Conservation (phyloP, 2,797 vertebrate species). For the Lateolabrax maculatus region DNA sequence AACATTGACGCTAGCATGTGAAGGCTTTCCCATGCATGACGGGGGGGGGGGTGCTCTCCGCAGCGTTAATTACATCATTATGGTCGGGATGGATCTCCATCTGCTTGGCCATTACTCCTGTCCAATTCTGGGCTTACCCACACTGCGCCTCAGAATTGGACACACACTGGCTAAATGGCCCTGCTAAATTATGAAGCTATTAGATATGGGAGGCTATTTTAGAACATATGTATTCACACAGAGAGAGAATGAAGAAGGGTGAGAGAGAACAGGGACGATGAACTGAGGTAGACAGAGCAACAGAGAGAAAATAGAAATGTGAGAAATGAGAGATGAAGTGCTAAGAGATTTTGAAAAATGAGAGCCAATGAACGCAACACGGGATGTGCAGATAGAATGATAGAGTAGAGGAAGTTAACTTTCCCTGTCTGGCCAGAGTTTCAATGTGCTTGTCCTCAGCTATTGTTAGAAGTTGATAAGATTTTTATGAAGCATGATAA, state of each 20-base stretch:
- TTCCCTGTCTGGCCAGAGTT: constrained; percentile 66
- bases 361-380: constrained; percentile 70
- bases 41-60: constrained; percentile 67
- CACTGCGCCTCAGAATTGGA: constrained; percentile 79
- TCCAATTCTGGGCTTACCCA: constrained; percentile 79
- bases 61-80: constrained; percentile 87
- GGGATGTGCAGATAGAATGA: constrained; percentile 76
- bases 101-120: constrained; percentile 82
- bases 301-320: constrained; percentile 74
- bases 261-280: constrained; percentile 44
- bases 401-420: constrained; percentile 80
- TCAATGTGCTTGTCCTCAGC: constrained; percentile 65
- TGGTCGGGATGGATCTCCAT: constrained; percentile 84
- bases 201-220: constrained; percentile 84
- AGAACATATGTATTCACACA: constrained; percentile 80
- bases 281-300: constrained; percentile 47
- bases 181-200: constrained; percentile 85
- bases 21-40: constrained; percentile 75
- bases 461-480: constrained; percentile 85
- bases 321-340: constrained; percentile 72
- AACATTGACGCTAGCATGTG: constrained; percentile 39
- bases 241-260: constrained; percentile 47
- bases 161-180: constrained; percentile 81
- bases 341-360: constrained; percentile 79
- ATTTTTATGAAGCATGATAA: constrained; percentile 83